Evolutionary conservation across 2,797 vertebrate genomes (phyloP), one percentile per base, ranked within the genome.

Genomic region (Anguilla megastoma): DNA sequence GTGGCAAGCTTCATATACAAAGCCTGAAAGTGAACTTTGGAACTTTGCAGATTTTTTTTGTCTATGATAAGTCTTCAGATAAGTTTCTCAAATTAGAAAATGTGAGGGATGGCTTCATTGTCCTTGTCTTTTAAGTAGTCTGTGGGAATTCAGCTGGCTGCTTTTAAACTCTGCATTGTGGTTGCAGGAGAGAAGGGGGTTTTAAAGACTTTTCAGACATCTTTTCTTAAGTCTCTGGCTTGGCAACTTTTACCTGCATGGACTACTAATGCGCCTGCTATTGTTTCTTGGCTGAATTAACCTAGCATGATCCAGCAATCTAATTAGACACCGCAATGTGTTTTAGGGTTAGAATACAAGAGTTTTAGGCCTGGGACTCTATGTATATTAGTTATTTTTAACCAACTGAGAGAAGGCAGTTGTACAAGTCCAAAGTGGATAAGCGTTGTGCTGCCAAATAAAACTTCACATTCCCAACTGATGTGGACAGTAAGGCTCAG

Each of bases 231-330:
- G 89, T 54, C 86, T 54, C 48, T 30, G 76, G 86, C 88, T 30
- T 90, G 63, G 82, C 85, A 86, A 69, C 86, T 76, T 83, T 86
- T 90, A 89, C 90, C 88, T 90, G 87, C 69, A 58, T 41, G 56
- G 90, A 92, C 90, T 91, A 90, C 90, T 91, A 90, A 92, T 90
- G 84, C 82, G 86, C 89, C 69, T 4, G 63, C 66, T 86, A 87
- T 91, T 92, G 91, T 92, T 56, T 86, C n/a, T 45, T 33, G 63
- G 74, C 82, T 90, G 90, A 91, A 90, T 91, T 90, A 87, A 87
- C 82, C 86, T 87, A 86, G 88, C 90, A 86, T 76, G 86, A 88
- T 86, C 85, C 52, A 86, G 63, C 88, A 82, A 88, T 87, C 88
- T 85, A 85, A 85, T 90, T 90, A 86, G 85, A 89, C 84, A 71